Base-by-base conservation (phyloP, 2,113 vertebrate genomes). In the Lycaon pictus region DNA sequence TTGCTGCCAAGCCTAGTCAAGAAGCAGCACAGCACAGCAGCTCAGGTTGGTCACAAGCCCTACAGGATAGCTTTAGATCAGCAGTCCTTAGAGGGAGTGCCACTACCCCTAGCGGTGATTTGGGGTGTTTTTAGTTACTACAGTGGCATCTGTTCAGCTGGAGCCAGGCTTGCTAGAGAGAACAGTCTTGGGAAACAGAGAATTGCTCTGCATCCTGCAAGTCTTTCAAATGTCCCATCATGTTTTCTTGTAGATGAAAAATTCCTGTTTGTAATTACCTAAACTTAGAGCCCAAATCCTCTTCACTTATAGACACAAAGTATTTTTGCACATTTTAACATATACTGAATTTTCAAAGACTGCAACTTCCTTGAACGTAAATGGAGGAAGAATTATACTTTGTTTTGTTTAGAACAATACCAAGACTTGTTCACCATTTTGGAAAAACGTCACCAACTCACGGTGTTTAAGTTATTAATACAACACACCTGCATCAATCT, bases 321-420 rank as follows among this genome's bases (percentile, higher is more conserved):
- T 37, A 55, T 29, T 79, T 86, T 37, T 60, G 3, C 11, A 60
- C 7, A 22, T 32, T 55, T 96, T 74, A 58, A 53, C 17, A 79
- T 29, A 67, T 37, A 76, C 2, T 60, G 69, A 79, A 83, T 77
- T 89, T 85, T 53, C 53, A 86, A 89, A 37, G 80, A 72, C 15
- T 58, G 11, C 17, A 87, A 37, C 35, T 83, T 95, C n/a, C 62
- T 72, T 79, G 88, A 97, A 82, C 51, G n/a, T 37, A 62, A 91
- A 95, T 1, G 8, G 17, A 93, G 48, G 80, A 90, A 92, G 35
- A 53, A 48, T 37, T 77, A 53, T 2, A 65, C 13, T 86, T 89
- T 82, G 43, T 60, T 58, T 53, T 55, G 60, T 60, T 32, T 93
- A 81, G 19, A 93, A 58, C 5, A 62, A 5, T 56, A 55, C 62